Base-by-base conservation (phyloP, 2,113 vertebrate genomes). In the Oxyura jamaicensis region DNA sequence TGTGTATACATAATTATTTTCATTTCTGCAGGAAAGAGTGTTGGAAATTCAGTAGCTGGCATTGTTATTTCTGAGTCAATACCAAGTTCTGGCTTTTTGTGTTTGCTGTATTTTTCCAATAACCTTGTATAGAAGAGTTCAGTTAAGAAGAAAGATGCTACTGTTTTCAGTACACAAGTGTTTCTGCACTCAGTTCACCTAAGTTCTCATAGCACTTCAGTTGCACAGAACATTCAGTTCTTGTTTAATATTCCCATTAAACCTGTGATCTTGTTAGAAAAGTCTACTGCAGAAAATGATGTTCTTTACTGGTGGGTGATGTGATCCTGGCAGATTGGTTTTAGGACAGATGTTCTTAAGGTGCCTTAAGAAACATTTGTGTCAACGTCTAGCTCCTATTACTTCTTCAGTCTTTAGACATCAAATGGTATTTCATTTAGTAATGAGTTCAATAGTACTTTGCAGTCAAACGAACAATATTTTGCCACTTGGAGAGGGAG, bases 61-160 rank as follows among this genome's bases (percentile, higher is more conserved):
- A 28, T 76, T 82, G 56, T 69, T 87, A 55, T 89, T 82, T 92
- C 77, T 91, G 69, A 79, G 48, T 84, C 90, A 72, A 68, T 89
- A 73, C 8, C 31, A 65, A 76, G 13, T 73, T 91, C 58, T 89
- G 48, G 48, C 35, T 68, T 86, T 92, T 79, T 84, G 35, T 2
- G 0, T 63, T 84, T 41, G 10, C 13, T 68, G 11, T 63, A 22
- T 96, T 94, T 86, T 83, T 74, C 52, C 62, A 36, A 36, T 87
- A 48, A 87, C 33, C 48, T 73, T 82, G 23, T 63, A 18, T 87
- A 69, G 41, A 48, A 93, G 75, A 90, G 50, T 55, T 87, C 52
- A 33, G 10, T 8, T 87, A 62, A 84, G 26, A 76, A 65, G 46
- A 68, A 84, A 78, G 29, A 41, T 10, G 3, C 67, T 68, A 25